Evolutionary conservation across 2,797 vertebrate genomes (phyloP), one percentile per base, ranked within the genome.

Genomic region (Alcedo atthis): DNA sequence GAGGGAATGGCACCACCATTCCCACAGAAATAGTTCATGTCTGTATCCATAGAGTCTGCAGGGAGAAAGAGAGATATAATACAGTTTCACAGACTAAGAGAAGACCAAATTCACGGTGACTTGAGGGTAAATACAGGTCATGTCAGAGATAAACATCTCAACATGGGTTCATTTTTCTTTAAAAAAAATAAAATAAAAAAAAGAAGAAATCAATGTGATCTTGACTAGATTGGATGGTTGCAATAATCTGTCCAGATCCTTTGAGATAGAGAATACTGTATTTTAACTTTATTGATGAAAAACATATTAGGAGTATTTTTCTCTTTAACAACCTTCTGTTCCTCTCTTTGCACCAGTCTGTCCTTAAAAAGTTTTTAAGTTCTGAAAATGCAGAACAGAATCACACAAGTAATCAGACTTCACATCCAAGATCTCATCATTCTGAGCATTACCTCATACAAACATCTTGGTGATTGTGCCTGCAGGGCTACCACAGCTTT

Each of bases 121-220:
- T 90, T 45, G 26, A 73, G 92, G 83, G 93, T 80, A 95, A 95
- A 94, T 57, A 87, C 43, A 92, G 80, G 67, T 80, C 81, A 85
- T 84, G 71, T 92, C 89, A 61, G 61, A 84, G 81, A 89, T 59
- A 94, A 94, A 94, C 51, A 68, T 63, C 89, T 93, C 92, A 92
- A 67, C 37, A 43, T 63, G 33, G 67, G 13, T 37, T 71, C 71
- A 61, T 94, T 63, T 42, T 85, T 96, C 73, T 71, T 32, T 35
- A 28, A 25, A 26, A 30, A 53, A 66, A 91, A 92, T 45, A 76
- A 79, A 85, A 15, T 5, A 12, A 5, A 26, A 90, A 74, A 64
- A 64, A 63, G 37, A 57, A 55, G 94, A 94, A 74, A 68, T 92
- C 94, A 96, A 63, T 5, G 21, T 20, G 48, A 55, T 94, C 59